Base-by-base conservation (phyloP, 2,113 vertebrate species). In the Abramis brama region DNA sequence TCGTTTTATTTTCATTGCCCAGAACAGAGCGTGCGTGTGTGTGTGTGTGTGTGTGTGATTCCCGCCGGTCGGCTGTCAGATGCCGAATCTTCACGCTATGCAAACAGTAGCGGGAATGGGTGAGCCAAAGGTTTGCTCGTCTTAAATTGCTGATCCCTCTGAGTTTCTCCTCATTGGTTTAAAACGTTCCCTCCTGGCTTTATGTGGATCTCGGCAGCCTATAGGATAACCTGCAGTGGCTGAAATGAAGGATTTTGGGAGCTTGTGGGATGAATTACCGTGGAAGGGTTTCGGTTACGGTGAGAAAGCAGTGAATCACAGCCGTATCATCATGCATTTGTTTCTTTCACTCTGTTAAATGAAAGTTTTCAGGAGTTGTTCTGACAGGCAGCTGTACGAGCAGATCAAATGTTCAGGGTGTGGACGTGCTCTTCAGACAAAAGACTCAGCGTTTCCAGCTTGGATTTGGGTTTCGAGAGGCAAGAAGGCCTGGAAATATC, bases 21-120 rank as follows among this genome's bases (percentile, higher is more conserved):
- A 80, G 79, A 66, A 30, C 39, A 57, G n/a, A 66, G 62, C 36
- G 84, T 45, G 43, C 9, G n/a, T n/a, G n/a, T n/a, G n/a, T n/a
- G n/a, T n/a, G n/a, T n/a, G n/a, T n/a, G 43, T 43, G 84, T 52
- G 83, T 52, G 64, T 87, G 66, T 68, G 55, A 50, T 55, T 36
- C 12, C n/a, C 74, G 36, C 19, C 23, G 57, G 30, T 19, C 43
- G 30, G 50, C 55, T 86, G 84, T 59, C 81, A 86, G 77, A 88
- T 74, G 82, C n/a, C 21, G 12, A 66, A 52, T 83, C 76, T 60
- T 13, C 10, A 60, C 33, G 82, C 39, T 64, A 59, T 85, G 59
- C 45, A 84, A 87, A 86, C 62, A 47, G 64, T 50, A 71, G 52
- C 25, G 4, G 10, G 76, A 27, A 30, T 15, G 25, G 47, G 25